These are phyloP conservation scores for Gonocerus acuteangulatus DNA, from an alignment of 2,888 invertebrate species.

Conservation along the genomic window DNA sequence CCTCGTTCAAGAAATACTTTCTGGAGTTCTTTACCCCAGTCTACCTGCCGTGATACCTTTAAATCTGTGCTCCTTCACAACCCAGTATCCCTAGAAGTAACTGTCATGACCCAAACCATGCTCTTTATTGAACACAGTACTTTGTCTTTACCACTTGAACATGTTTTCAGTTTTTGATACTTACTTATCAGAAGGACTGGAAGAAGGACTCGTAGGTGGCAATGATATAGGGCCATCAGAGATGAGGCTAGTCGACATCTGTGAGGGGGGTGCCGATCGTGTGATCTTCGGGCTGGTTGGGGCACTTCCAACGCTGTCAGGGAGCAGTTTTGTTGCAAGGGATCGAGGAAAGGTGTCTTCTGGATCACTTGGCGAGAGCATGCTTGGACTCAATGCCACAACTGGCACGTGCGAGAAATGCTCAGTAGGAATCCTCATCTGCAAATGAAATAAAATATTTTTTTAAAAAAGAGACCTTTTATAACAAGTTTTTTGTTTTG, in stretches of 20 bases:
- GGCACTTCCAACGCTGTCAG: constrained; percentile 47
- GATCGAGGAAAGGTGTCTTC: constrained; percentile 59
- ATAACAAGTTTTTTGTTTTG: too few relatives aligned
- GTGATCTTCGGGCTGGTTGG: constrained; percentile 46
- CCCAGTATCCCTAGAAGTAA: too few relatives aligned
- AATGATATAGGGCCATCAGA: constrained; percentile 36
- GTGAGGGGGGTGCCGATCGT: constrained; percentile 38
- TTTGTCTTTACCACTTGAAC: too few relatives aligned
- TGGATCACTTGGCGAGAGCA: constrained; percentile 66
- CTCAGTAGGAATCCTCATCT: constrained; percentile 94
- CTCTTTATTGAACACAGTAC: too few relatives aligned
- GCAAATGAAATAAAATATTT: constrained; percentile 39
- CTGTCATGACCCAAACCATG: too few relatives aligned
- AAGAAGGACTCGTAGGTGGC: constrained; percentile 36
- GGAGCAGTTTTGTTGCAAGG: constrained; percentile 56
- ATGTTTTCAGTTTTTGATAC: too few relatives aligned
- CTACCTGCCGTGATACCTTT: too few relatives aligned
- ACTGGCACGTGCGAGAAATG: constrained; percentile 92
- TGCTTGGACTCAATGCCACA: constrained; percentile 76
- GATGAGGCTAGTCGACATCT: constrained; percentile 37
- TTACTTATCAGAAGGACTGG: constrained; percentile 33
- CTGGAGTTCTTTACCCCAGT: too few relatives aligned
- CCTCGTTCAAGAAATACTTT: too few relatives aligned
- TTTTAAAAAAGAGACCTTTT: neutral
- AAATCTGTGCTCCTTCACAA: too few relatives aligned